A percentile compares a stretch with the other conserved stretches of the same genome.
Conservation (phyloP, 2,888 invertebrate species). For the Tholera decimalis region DNA sequence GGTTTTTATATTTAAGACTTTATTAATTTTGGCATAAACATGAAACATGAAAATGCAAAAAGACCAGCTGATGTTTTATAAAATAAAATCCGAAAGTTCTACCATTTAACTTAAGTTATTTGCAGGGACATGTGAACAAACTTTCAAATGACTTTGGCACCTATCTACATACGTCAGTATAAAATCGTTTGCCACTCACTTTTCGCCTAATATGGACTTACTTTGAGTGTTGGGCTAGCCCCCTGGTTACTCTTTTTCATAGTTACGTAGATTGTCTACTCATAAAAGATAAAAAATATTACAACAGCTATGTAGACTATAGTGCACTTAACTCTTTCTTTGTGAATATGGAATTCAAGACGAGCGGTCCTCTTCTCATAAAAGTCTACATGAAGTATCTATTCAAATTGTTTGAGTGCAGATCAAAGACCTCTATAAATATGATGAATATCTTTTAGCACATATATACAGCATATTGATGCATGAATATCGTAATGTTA, state of each 20-base stretch:
- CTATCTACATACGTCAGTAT: too few species aligned
- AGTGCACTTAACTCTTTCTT: constrained; percentile 46
- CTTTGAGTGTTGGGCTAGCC: not conserved
- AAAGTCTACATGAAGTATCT: constrained; percentile 35
- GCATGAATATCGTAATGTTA: not conserved
- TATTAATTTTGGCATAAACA: too few species aligned
- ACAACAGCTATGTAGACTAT: constrained; percentile 25
- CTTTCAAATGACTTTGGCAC: too few species aligned
- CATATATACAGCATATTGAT: not conserved
- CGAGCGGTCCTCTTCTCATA: constrained; percentile 7
- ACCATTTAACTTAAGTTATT: too few species aligned
- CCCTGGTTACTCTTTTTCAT: not conserved
- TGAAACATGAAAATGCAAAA: too few species aligned
- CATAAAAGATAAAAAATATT: constrained; percentile 24
- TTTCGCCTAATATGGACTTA: not conserved
- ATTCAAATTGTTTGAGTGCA: constrained; percentile 31
- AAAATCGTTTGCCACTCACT: not conserved
- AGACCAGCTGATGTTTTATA: too few species aligned
- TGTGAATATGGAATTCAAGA: constrained; percentile 34
- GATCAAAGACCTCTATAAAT: constrained; percentile 42
- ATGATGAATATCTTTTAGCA: constrained; percentile 14
- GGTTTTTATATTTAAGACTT: too few species aligned
- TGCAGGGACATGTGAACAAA: too few species aligned
- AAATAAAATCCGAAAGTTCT: too few species aligned
- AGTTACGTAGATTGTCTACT: not conserved